These are phyloP conservation scores for Heliconius ismenius DNA, from an alignment of 2,888 invertebrate genomes.

Conservation along the genomic window DNA sequence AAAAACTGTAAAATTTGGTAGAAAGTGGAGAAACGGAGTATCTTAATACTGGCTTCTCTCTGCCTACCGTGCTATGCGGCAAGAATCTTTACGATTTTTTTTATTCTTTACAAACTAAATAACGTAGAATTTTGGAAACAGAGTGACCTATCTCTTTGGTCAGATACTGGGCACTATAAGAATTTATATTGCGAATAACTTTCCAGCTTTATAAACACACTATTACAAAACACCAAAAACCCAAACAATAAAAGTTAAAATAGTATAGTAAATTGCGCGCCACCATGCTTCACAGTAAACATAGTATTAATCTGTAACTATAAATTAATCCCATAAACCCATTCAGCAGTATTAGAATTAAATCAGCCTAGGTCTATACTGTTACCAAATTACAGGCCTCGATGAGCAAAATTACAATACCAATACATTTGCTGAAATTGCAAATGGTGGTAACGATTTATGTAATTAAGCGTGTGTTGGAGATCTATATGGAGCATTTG, in stretches of 20 bases:
- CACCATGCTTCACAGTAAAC: not conserved
- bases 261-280: not conserved
- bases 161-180: too few relatives aligned
- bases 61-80: too few relatives aligned
- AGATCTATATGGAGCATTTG: not conserved
- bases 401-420: conserved; percentile 40
- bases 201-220: too few relatives aligned
- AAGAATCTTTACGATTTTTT: too few relatives aligned
- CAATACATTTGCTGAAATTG: conserved; percentile 34
- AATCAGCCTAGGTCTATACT: conserved; percentile 36
- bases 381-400: conserved; percentile 41
- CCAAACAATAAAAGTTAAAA: not conserved
- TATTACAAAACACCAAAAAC: not conserved
- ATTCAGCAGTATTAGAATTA: conserved; percentile 41
- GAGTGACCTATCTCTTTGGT: too few relatives aligned
- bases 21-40: too few relatives aligned
- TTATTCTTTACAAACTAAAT: too few relatives aligned
- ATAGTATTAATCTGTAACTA: conserved; percentile 8
- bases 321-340: conserved; percentile 39
- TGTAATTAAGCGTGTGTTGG: not conserved
- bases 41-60: too few relatives aligned
- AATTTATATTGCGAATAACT: too few relatives aligned
- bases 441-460: conserved; percentile 8
- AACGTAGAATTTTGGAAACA: too few relatives aligned
- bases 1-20: too few relatives aligned